Evolutionary conservation across 2,113 vertebrate species (phyloP).

Genomic region (Hemiscyllium ocellatum): DNA sequence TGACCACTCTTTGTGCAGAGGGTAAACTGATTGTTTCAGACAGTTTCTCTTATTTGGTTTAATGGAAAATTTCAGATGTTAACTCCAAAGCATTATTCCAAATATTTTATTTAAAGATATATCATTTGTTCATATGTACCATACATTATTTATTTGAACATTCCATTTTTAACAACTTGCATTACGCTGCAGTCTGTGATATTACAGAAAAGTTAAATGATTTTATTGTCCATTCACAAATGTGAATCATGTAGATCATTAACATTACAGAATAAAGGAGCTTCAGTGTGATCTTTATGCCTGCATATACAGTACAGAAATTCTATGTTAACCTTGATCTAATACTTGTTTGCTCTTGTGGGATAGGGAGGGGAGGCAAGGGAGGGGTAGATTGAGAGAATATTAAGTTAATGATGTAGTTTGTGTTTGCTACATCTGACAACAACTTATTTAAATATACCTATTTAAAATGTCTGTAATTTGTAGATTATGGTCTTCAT

Average conservation of each 20-base stretch:
- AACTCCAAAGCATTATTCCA: background rate
- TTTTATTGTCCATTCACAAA: background rate
- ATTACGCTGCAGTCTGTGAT: background rate
- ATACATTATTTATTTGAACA: background rate
- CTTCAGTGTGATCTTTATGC: slow-evolving; percentile 22
- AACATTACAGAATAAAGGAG: background rate
- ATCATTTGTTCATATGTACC: background rate
- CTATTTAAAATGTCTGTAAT: slow-evolving; percentile 59
- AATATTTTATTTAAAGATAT: slow-evolving; percentile 2
- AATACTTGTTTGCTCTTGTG: slow-evolving; percentile 19
- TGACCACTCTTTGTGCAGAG: background rate
- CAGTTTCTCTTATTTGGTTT: background rate
- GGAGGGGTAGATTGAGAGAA: slow-evolving; percentile 48
- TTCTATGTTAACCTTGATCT: slow-evolving; percentile 15
- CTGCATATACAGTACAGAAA: slow-evolving; percentile 2
- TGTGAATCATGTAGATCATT: slow-evolving; percentile 13
- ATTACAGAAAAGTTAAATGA: background rate
- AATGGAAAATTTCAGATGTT: background rate
- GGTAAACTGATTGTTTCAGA: background rate
- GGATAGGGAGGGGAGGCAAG: background rate
- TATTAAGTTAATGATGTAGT: slow-evolving; percentile 66
- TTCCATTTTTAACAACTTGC: slow-evolving; percentile 11
- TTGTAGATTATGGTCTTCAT: slow-evolving; percentile 66
- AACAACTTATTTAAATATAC: slow-evolving; percentile 72
- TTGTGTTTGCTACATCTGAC: slow-evolving; percentile 83